A percentile compares a stretch with the other conserved stretches of the same genome.
phyloP scores from a whole-genome alignment of 2,797 vertebrate genomes.

The Enteromius treurensis region DNA sequence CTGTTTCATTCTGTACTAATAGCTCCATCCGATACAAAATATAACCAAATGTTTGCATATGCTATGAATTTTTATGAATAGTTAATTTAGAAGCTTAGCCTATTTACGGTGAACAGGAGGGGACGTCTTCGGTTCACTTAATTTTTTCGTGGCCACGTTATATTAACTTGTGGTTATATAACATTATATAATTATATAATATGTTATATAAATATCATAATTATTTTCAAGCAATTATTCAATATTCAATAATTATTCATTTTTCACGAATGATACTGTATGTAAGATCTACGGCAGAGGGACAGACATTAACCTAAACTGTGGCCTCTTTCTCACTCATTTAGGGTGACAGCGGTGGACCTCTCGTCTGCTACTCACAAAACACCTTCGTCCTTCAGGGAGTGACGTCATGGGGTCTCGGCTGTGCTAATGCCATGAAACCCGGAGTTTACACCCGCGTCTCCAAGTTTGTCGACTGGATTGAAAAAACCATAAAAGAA shows the following conservation, averaged over 20 bases:
- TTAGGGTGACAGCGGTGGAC: slow-evolving; percentile 97
- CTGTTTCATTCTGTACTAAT: not conserved
- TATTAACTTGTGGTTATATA: too few species aligned
- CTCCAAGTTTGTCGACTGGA: slow-evolving; percentile 87
- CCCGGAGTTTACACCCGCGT: slow-evolving; percentile 93
- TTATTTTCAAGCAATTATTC: too few species aligned
- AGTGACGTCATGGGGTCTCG: slow-evolving; percentile 95
- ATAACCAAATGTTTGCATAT: not conserved
- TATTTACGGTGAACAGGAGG: too few species aligned
- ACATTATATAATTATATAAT: too few species aligned
- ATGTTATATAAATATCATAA: too few species aligned
- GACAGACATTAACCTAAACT: not conserved
- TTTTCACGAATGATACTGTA: not conserved
- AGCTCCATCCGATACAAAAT: not conserved
- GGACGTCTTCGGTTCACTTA: too few species aligned
- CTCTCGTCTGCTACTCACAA: slow-evolving; percentile 86
- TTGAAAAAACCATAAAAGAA: slow-evolving; percentile 73
- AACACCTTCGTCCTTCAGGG: slow-evolving; percentile 89
- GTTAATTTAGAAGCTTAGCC: not conserved
- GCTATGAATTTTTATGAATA: not conserved
- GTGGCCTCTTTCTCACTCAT: slow-evolving; percentile 6
- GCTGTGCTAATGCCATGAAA: slow-evolving; percentile 91
- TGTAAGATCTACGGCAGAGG: not conserved
- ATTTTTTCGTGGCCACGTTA: too few species aligned
- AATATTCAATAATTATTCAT: too few species aligned